These are phyloP conservation scores for Lumbricus terrestris DNA, from an alignment of 2,888 invertebrate genomes.

Conservation along the genomic window DNA sequence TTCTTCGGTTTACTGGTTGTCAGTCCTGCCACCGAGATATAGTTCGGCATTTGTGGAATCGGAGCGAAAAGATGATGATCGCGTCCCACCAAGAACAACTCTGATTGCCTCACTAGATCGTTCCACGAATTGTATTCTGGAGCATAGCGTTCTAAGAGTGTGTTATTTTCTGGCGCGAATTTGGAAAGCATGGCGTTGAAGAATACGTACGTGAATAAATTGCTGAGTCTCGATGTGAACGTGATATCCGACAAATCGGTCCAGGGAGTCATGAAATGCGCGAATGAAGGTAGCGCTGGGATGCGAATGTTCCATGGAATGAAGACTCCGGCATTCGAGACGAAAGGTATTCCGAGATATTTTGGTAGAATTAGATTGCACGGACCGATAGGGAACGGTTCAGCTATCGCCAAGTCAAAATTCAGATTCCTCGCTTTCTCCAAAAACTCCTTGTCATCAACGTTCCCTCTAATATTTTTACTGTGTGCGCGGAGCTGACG, in stretches of 20 bases:
- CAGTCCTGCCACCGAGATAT: constrained; percentile 39
- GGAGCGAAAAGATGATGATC: constrained; percentile 41
- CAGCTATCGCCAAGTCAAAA: constrained; percentile 19
- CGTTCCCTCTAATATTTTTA: no score
- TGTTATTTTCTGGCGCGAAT: neutral
- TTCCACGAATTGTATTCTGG: constrained; percentile 6
- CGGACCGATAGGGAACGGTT: neutral
- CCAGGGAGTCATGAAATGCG: neutral
- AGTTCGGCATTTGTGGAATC: constrained; percentile 37
- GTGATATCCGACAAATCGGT: neutral
- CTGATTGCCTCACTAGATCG: constrained; percentile 28
- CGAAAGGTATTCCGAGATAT: constrained; percentile 16
- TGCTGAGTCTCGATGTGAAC: neutral
- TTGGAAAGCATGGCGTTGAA: neutral
- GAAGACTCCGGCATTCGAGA: neutral
- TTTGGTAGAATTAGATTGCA: constrained; percentile 20
- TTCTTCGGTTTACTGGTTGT: constrained; percentile 31
- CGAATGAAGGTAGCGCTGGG: constrained; percentile 22
- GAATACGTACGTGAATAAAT: neutral
- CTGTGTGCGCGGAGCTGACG: no score
- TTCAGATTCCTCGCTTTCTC: neutral
- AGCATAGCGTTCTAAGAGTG: neutral
- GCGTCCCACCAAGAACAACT: constrained; percentile 36
- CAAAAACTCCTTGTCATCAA: constrained; percentile 15
- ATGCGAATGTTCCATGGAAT: constrained; percentile 20